Evolutionary conservation across 1,140 invertebrate species (phyloP).

Genomic region (Tetragnatha versicolor): DNA sequence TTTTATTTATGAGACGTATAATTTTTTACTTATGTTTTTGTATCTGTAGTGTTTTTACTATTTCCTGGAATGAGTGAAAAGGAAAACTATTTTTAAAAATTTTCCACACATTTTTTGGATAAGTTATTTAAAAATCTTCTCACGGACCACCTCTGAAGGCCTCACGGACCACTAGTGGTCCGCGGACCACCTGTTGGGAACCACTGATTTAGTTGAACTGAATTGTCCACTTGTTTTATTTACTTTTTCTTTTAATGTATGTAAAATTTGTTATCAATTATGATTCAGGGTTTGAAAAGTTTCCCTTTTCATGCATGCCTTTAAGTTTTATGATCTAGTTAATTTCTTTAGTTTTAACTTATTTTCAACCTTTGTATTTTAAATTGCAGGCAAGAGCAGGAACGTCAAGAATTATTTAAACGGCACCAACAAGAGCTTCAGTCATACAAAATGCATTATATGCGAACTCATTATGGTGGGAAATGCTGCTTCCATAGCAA

Average conservation of each 20-base stretch:
- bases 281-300: neutral
- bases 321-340: neutral
- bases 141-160: too few relatives aligned
- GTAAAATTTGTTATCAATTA: neutral
- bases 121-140: too few relatives aligned
- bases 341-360: neutral
- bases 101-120: too few relatives aligned
- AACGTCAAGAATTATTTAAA: constrained; percentile 40
- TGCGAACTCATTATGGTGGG: constrained; percentile 29
- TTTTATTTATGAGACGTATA: too few relatives aligned
- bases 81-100: too few relatives aligned
- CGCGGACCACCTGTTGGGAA: too few relatives aligned
- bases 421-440: constrained; percentile 52
- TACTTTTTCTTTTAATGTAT: neutral
- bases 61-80: too few relatives aligned
- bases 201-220: neutral
- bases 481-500: constrained; percentile 43
- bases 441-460: constrained; percentile 48
- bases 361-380: neutral
- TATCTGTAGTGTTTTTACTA: too few relatives aligned
- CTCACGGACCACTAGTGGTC: too few relatives aligned
- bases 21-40: too few relatives aligned
- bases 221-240: neutral
- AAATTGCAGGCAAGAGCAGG: constrained; percentile 47
- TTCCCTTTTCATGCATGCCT: neutral